phyloP scores from a whole-genome alignment of 2,797 vertebrate species.

The Pseudochromis fuscus region DNA sequence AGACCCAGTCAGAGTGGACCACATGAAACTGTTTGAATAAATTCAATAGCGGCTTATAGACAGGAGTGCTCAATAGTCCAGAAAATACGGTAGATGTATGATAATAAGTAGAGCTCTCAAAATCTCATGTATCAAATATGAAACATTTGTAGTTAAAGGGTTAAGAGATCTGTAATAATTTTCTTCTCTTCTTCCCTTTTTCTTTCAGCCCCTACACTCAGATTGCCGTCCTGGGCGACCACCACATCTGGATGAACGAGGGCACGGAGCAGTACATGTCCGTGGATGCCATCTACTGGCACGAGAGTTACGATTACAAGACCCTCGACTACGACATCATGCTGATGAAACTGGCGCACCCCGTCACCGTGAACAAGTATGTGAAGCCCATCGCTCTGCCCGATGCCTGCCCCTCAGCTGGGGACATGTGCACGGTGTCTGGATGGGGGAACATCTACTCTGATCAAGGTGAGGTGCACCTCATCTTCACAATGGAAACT shows the following conservation, averaged over 20 bases:
- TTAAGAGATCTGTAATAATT: background rate
- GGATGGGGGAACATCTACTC: conserved; percentile 85
- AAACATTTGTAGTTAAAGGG: too few relatives aligned
- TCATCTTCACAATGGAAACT: background rate
- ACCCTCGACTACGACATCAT: conserved; percentile 85
- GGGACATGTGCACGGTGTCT: conserved; percentile 79
- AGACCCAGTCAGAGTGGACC: too few relatives aligned
- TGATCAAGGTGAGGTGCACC: conserved; percentile 68
- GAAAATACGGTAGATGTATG: too few relatives aligned
- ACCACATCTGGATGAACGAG: conserved; percentile 81
- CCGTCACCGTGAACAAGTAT: conserved; percentile 62
- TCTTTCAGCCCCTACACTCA: conserved; percentile 70
- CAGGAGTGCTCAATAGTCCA: too few relatives aligned
- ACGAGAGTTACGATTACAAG: conserved; percentile 78
- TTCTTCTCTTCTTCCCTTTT: background rate
- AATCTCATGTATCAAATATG: too few relatives aligned
- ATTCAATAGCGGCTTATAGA: too few relatives aligned
- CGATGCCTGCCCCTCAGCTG: conserved; percentile 67
- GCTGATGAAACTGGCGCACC: conserved; percentile 81
- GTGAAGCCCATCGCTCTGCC: conserved; percentile 80
- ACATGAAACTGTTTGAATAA: too few relatives aligned
- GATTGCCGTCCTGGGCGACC: conserved; percentile 79
- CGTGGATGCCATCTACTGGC: conserved; percentile 84
- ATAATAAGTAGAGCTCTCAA: too few relatives aligned
- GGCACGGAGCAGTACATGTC: conserved; percentile 82